Base-by-base conservation (phyloP, 2,113 vertebrate species). In the Indicator indicator region DNA sequence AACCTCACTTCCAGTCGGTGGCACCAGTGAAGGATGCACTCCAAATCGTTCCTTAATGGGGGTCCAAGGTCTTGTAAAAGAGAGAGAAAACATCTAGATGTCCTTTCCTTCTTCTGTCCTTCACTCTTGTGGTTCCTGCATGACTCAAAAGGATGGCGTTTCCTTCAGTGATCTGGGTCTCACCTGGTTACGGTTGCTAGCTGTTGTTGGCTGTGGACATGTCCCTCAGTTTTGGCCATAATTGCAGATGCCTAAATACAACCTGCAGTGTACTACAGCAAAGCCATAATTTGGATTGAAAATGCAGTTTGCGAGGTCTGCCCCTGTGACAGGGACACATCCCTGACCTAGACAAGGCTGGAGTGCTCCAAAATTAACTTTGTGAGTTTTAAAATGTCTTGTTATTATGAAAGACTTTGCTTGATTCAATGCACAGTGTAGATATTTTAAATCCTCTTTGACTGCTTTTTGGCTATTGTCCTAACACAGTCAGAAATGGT, bases 231-330 rank as follows among this genome's bases (percentile, higher is more conserved):
- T 71, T 59, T 38, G 18, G 64, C 56, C 3, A 1, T 48, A 14
- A n/a, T 1, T 42, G 13, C 28, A 12, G 7, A 18, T 55, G 21
- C n/a, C 40, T 32, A 18, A 40, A 26, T 5, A 8, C n/a, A 56
- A 33, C 48, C 48, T 11, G 10, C 26, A 9, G 15, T 1, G 12
- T 27, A 44, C 10, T 12, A 6, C 0, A 0, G 59, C 56, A 55
- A 19, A 64, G 63, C 23, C 44, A 16, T 1, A 2, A 40, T 30
- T 65, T 21, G 54, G 6, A 6, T 0, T 8, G 60, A 26, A 54
- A 33, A 30, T 26, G 26, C 33, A 19, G 62, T 3, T 16, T 18
- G 14, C 16, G 60, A 63, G 15, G 14, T 54, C 60, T 84, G 3
- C 13, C 55, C 40, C 9, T 5, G 13, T 5, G 46, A 33, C 40